A percentile compares a stretch with the other conserved stretches of the same genome.
These are phyloP conservation scores for Zaprionus capensis DNA, from an alignment of 1,140 invertebrate genomes.

Conservation along the genomic window DNA sequence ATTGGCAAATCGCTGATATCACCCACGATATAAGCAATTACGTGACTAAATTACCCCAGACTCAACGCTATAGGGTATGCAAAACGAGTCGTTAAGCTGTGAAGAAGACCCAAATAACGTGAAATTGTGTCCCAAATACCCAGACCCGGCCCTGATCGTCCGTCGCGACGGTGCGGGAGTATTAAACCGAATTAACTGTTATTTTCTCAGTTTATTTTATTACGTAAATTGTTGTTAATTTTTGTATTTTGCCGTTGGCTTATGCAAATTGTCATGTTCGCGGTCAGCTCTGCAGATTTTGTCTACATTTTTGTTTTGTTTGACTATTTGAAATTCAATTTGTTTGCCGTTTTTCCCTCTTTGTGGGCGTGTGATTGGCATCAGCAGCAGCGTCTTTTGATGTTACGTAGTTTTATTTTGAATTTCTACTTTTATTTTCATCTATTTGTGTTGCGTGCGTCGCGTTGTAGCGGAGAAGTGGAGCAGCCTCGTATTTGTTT, in stretches of 20 bases:
- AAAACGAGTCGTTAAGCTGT: background rate
- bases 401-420: constrained; percentile 48
- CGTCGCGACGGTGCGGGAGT: constrained; percentile 2
- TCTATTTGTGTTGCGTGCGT: constrained; percentile 55
- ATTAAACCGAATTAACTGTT: constrained; percentile 26
- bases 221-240: constrained; percentile 46
- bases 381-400: constrained; percentile 58
- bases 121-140: constrained; percentile 35
- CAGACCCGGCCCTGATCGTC: background rate
- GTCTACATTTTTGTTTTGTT: constrained; percentile 45
- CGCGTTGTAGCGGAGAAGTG: constrained; percentile 53
- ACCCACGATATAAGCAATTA: background rate
- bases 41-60: background rate
- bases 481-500: constrained; percentile 63
- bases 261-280: constrained; percentile 54
- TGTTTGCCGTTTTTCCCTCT: constrained; percentile 41
- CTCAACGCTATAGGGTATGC: background rate
- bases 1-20: background rate
- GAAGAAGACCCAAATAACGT: constrained; percentile 42
- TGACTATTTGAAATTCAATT: constrained; percentile 46
- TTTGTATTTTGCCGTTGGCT: constrained; percentile 11
- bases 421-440: constrained; percentile 27
- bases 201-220: constrained; percentile 25
- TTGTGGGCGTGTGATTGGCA: constrained; percentile 47
- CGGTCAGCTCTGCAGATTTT: constrained; percentile 18